Evolutionary conservation across 2,888 invertebrate species (phyloP).

Genomic region (Dorcus hopei): DNA sequence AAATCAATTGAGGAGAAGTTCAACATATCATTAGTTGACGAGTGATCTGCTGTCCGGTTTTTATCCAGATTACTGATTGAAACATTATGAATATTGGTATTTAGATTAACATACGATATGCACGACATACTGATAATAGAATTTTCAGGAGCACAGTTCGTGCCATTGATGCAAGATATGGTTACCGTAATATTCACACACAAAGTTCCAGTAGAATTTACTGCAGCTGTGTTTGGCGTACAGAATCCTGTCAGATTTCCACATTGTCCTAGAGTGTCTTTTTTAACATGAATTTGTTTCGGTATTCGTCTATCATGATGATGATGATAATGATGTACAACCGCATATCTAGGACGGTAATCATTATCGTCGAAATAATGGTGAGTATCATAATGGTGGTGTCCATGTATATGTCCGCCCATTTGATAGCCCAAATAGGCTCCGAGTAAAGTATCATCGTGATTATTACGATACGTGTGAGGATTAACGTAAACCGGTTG

Average conservation of each 20-base stretch:
- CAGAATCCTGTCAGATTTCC: conserved; percentile 10
- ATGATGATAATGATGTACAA: conserved; percentile 14
- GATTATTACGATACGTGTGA: too few relatives aligned
- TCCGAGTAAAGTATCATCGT: too few relatives aligned
- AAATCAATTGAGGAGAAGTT: neutral
- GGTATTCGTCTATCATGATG: conserved; percentile 4
- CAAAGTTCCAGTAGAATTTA: conserved; percentile 5
- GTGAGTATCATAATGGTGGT: too few relatives aligned
- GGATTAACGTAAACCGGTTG: too few relatives aligned
- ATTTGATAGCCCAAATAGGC: too few relatives aligned
- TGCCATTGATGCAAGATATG: conserved; percentile 8
- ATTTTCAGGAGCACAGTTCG: conserved; percentile 4
- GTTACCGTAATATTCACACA: conserved; percentile 7
- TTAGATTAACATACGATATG: conserved; percentile 8
- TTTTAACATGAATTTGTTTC: conserved; percentile 8
- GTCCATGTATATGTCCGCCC: too few relatives aligned
- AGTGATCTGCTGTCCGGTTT: too few relatives aligned
- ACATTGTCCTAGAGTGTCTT: conserved; percentile 4
- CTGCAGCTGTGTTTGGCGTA: conserved; percentile 8
- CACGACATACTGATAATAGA: conserved; percentile 9
- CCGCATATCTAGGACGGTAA: conserved; percentile 9
- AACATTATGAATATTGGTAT: too few relatives aligned
- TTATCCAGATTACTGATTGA: too few relatives aligned
- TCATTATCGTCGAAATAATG: neutral
- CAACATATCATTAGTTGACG: neutral